Percentiles rank a stretch among this genome's conserved stretches.
These are phyloP conservation scores for Synaphobranchus kaupii DNA, from an alignment of 2,797 vertebrate genomes.

Conservation along the genomic window DNA sequence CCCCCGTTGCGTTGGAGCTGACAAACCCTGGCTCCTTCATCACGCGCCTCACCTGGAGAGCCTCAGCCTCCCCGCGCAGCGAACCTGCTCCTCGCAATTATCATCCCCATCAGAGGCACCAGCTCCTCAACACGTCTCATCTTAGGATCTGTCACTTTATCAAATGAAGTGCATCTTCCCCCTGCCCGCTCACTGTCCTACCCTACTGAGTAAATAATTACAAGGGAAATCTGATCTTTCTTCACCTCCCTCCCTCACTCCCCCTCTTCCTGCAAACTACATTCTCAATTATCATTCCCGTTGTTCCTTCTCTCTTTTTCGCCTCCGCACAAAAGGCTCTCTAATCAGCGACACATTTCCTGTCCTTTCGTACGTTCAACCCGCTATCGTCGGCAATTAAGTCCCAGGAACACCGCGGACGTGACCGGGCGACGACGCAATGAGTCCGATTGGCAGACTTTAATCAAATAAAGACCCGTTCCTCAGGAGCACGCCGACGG, in stretches of 20 bases:
- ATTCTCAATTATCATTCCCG: slow-evolving; percentile 64
- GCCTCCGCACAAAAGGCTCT: slow-evolving; percentile 37
- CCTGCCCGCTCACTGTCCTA: slow-evolving; percentile 46
- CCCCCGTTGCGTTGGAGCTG: slow-evolving; percentile 40
- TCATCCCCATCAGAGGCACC: slow-evolving; percentile 18
- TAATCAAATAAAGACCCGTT: background rate
- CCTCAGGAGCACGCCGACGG: background rate
- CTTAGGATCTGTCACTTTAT: slow-evolving; percentile 65
- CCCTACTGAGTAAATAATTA: slow-evolving; percentile 64
- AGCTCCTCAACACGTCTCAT: slow-evolving; percentile 37
- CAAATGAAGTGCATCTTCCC: slow-evolving; percentile 60
- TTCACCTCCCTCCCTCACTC: slow-evolving; percentile 29
- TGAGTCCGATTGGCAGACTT: background rate
- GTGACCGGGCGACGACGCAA: background rate
- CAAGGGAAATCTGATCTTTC: slow-evolving; percentile 56
- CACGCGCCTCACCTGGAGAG: slow-evolving; percentile 46
- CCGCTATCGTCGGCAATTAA: slow-evolving; percentile 4
- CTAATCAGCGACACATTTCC: slow-evolving; percentile 32
- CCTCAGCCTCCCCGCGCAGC: background rate
- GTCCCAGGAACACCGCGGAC: background rate
- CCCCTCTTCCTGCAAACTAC: slow-evolving; percentile 40
- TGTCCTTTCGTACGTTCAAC: background rate
- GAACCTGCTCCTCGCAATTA: slow-evolving; percentile 30
- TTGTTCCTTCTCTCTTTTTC: slow-evolving; percentile 43
- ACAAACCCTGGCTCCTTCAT: slow-evolving; percentile 41